phyloP scores from a whole-genome alignment of 2,888 invertebrate genomes.

The Entomobrya multifasciata region DNA sequence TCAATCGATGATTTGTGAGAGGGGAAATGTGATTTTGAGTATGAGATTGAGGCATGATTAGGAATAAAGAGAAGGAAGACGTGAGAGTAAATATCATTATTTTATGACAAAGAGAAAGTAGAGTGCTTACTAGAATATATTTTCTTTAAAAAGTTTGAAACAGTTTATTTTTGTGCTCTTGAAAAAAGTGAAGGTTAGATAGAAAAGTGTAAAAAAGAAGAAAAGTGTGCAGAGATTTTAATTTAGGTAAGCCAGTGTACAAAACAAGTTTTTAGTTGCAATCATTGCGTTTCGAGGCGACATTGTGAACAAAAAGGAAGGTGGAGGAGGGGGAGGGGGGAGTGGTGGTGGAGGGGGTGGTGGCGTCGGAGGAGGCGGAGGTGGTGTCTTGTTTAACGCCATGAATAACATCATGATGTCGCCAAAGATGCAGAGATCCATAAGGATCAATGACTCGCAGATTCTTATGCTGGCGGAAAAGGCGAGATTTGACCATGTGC shows the following conservation, averaged over 20 bases:
- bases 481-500: conserved; percentile 91
- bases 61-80: not conserved
- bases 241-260: not conserved
- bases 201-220: not conserved
- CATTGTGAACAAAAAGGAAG: conserved; percentile 49
- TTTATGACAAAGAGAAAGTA: conserved; percentile 14
- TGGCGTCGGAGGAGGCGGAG: conserved; percentile 51
- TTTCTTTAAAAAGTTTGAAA: not conserved
- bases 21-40: not conserved
- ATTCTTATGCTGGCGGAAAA: conserved; percentile 91
- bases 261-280: conserved; percentile 33
- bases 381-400: conserved; percentile 58
- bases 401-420: conserved; percentile 85
- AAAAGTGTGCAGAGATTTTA: not conserved
- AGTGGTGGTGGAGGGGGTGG: conserved; percentile 52
- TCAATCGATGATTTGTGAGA: too few relatives aligned
- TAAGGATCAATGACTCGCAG: conserved; percentile 92
- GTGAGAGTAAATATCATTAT: not conserved
- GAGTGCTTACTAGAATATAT: too few relatives aligned
- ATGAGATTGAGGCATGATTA: too few relatives aligned
- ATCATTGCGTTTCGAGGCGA: conserved; percentile 64
- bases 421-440: conserved; percentile 92
- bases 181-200: conserved; percentile 25
- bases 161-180: not conserved
- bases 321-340: conserved; percentile 43